Base-by-base conservation (phyloP, 2,797 vertebrate species). In the Sebastes paucispinis region DNA sequence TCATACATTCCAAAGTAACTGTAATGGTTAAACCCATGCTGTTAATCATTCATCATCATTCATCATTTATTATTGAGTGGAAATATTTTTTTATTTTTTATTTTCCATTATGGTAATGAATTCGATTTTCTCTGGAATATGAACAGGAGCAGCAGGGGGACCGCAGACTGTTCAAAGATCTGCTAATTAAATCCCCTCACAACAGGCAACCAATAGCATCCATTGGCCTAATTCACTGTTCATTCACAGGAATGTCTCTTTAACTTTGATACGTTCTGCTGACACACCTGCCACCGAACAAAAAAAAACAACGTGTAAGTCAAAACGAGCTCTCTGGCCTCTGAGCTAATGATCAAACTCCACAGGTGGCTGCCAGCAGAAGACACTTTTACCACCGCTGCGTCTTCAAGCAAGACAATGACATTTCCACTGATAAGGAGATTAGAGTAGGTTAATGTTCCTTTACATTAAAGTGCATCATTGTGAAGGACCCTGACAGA, bases 171-270 rank as follows among this genome's bases (percentile, higher is more conserved):
- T 72, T 88, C 18, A 70, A 4, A 84, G 89, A 75, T 25, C 52
- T 81, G 77, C 54, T 87, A 83, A 89, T 93, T 87, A 89, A 83
- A 87, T 85, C 70, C 39, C 54, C 34, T 83, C 76, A 24, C 81
- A 78, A 71, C 52, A 73, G 82, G 66, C 79, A 79, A 52, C 81
- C 87, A 70, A 69, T 86, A 82, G 58, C 31, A 75, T 77, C 68
- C 27, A 18, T 58, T 73, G 81, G 78, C 69, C 79, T 36, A 32
- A 68, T 83, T 86, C 39, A 69, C 57, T 71, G 52, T 55, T 88
- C 57, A 27, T 86, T 83, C 67, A 69, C 58, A 75, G 27, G 54
- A 76, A 59, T 58, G 20, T 76, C 32, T 80, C 29, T 66, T 32
- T 22, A 66, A 71, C 58, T 69, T 72, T 58, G 52, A 75, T 58